Evolutionary conservation across 1,140 invertebrate species (phyloP).

Genomic region (Drosophila bifasciata): DNA sequence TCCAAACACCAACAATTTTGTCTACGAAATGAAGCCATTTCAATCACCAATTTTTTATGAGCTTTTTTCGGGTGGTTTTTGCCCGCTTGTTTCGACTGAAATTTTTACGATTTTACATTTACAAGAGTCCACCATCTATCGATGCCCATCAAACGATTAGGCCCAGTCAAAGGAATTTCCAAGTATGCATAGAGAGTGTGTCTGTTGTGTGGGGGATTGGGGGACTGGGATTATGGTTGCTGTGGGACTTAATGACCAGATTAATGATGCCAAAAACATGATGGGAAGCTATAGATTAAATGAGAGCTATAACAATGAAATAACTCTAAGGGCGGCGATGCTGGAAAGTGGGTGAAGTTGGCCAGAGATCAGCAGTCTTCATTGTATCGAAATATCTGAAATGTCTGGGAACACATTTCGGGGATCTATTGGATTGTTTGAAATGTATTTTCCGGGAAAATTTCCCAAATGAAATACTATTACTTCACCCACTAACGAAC

Average conservation of each 20-base stretch:
- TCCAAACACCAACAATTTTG: conserved; percentile 35
- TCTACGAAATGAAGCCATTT: conserved; percentile 69
- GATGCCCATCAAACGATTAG: conserved; percentile 71
- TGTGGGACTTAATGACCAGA: conserved; percentile 52
- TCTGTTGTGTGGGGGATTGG: conserved; percentile 18
- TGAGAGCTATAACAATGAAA: conserved; percentile 39
- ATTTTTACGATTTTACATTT: conserved; percentile 63
- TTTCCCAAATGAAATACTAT: too few species aligned
- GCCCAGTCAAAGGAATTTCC: not conserved
- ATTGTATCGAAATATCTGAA: conserved; percentile 20
- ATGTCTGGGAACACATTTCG: not conserved
- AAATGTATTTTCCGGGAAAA: too few species aligned
- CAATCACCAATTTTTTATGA: conserved; percentile 57
- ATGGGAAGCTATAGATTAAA: conserved; percentile 56
- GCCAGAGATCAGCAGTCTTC: conserved; percentile 5
- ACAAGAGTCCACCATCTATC: conserved; percentile 49
- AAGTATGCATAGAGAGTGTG: conserved; percentile 15
- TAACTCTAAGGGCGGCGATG: conserved; percentile 11
- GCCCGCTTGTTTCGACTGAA: conserved; percentile 28
- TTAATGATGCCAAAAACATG: conserved; percentile 60
- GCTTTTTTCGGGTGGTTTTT: conserved; percentile 42
- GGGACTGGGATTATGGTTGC: conserved; percentile 14
- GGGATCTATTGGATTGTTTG: too few species aligned
- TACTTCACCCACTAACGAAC: too few species aligned
- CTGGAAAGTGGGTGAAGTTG: conserved; percentile 6